Percentiles rank a stretch among this genome's conserved stretches.
phyloP scores from a whole-genome alignment of 1,140 invertebrate species.

The Lepidurus apus region DNA sequence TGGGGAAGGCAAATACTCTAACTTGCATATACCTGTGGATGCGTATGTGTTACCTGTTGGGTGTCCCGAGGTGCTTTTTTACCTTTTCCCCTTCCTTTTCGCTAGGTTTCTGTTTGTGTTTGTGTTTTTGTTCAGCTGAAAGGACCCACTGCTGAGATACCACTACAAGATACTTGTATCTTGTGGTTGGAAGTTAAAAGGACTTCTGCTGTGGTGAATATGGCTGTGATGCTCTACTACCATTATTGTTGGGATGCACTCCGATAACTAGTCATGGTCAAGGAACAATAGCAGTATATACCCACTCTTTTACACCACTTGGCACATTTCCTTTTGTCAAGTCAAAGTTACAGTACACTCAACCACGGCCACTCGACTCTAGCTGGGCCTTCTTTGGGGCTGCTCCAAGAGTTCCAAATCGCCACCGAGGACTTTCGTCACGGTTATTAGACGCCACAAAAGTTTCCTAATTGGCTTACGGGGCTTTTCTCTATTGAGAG shows the following conservation, averaged over 20 bases:
- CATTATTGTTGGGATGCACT: background rate
- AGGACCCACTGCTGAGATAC: background rate
- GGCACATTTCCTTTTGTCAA: slow-evolving; percentile 9
- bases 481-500: background rate
- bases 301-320: background rate
- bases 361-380: background rate
- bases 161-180: background rate
- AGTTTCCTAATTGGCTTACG: slow-evolving; percentile 19
- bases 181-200: background rate
- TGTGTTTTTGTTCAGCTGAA: background rate
- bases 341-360: background rate
- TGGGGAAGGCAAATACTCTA: background rate
- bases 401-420: background rate
- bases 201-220: background rate
- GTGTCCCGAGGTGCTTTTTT: background rate
- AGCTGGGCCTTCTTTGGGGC: background rate
- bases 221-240: slow-evolving; percentile 3
- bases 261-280: slow-evolving; percentile 8
- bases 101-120: background rate
- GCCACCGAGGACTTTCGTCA: background rate
- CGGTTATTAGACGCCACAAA: slow-evolving; percentile 18
- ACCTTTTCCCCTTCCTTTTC: background rate
- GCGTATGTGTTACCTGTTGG: background rate
- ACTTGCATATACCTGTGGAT: slow-evolving; percentile 10
- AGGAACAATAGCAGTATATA: slow-evolving; percentile 16